Conservation (phyloP, 2,797 vertebrate genomes). For the Coregonus ussuriensis region DNA sequence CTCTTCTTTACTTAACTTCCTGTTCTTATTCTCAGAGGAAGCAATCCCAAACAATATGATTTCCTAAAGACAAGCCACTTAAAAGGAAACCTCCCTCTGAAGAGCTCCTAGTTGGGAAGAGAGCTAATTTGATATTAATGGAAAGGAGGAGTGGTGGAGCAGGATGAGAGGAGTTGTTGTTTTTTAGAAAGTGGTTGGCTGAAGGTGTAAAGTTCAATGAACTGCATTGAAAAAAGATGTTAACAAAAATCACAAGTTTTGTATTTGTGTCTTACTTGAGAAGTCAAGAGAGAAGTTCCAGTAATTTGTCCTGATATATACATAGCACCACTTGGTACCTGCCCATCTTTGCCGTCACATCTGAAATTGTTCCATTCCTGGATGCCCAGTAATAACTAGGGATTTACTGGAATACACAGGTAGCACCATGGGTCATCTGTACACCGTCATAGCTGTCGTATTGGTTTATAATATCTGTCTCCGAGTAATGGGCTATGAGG, state of each 20-base stretch:
- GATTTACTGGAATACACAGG: constrained; percentile 52
- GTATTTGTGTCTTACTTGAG: too few relatives aligned
- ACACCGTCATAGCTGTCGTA: constrained; percentile 58
- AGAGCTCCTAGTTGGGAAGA: neutral
- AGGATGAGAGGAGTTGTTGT: neutral
- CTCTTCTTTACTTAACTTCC: neutral
- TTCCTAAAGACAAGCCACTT: constrained; percentile 66
- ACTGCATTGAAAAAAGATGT: too few relatives aligned
- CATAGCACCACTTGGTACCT: too few relatives aligned
- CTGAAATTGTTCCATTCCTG: constrained; percentile 1
- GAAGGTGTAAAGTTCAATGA: neutral
- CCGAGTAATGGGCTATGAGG: constrained; percentile 51
- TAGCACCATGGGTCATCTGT: constrained; percentile 51
- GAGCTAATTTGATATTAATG: neutral
- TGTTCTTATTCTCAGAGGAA: neutral
- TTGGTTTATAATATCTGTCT: constrained; percentile 64
- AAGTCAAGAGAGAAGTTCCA: too few relatives aligned
- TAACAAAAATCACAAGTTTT: too few relatives aligned
- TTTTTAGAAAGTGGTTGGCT: neutral
- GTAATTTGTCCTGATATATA: too few relatives aligned
- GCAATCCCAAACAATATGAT: constrained; percentile 63
- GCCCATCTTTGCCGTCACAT: too few relatives aligned
- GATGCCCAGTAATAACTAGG: constrained; percentile 41
- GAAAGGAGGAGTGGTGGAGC: neutral
- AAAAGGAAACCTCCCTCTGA: constrained; percentile 25